phyloP scores from a whole-genome alignment of 2,113 vertebrate genomes.

The Meles meles region DNA sequence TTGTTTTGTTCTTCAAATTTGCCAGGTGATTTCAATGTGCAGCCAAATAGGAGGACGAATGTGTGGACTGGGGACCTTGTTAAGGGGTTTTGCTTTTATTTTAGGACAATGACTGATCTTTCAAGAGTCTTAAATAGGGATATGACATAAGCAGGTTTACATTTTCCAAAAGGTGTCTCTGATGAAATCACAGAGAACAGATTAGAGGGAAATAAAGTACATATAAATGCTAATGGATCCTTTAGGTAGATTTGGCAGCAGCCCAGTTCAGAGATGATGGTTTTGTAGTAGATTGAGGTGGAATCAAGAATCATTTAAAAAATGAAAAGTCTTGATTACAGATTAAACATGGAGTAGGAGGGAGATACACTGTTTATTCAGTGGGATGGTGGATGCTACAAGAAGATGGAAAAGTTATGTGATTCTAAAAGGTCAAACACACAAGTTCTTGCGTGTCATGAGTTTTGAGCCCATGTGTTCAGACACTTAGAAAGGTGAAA shows the following conservation, averaged over 20 bases:
- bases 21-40: background rate
- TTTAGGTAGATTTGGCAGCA: background rate
- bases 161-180: background rate
- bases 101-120: background rate
- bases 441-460: background rate
- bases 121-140: background rate
- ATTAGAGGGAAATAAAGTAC: background rate
- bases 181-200: constrained; percentile 26
- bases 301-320: background rate
- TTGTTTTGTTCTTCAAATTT: background rate
- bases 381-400: background rate
- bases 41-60: background rate
- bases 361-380: background rate
- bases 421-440: background rate
- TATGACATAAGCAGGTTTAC: background rate
- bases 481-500: background rate
- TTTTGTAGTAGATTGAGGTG: background rate
- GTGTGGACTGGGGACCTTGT: background rate
- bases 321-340: background rate
- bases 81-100: background rate
- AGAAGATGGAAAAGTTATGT: background rate
- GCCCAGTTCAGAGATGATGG: background rate
- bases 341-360: background rate
- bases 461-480: background rate
- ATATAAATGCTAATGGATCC: background rate